Evolutionary conservation across 2,888 invertebrate genomes (phyloP), one percentile per base, ranked within the genome.

Genomic region (Himalopsyche japonica): DNA sequence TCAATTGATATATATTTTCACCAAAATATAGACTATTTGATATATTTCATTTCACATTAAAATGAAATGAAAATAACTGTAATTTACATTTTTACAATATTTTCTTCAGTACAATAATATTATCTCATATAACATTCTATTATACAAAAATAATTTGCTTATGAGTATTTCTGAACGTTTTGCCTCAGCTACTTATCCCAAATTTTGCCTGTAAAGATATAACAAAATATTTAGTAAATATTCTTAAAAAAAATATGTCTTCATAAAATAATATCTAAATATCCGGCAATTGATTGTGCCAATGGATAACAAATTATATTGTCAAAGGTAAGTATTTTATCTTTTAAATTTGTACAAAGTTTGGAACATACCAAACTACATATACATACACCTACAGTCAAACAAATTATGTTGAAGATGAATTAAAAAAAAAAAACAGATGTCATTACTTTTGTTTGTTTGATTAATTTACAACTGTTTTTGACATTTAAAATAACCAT

Each of bases 171-270:
- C 8, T 70, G 70, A 70, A 27, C 3, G 8, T 5, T 70, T 30
- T 30, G 12, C 12, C 24, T 70, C 70, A 70, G 12, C 24, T 30
- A 12, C 24, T 27, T 82, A 84, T 47, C 76, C 82, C 79, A 86
- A 84, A 64, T 82, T 80, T 86, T 86, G 86, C 86, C 86, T 86
- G 86, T 37, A 86, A 82, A 82, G 43, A 84, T 37, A 80, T 6
- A 82, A 84, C 76, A 64, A 32, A 81, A 76, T 43, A 47, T 76
- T 80, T 49, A 49, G 12, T 48, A n/a, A 24, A 79, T 5, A 32
- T 8, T 30, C 27, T 57, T 57, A 1, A 57, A 24, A 20, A 43
- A 12, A 43, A n/a, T n/a, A n/a, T n/a, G n/a, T n/a, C n/a, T n/a
- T n/a, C 37, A 37, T 37, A 8, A 37, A 37, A 37, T 10, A 8